Base-by-base conservation (phyloP, 1,140 invertebrate species). In the Tetranychus urticae region DNA sequence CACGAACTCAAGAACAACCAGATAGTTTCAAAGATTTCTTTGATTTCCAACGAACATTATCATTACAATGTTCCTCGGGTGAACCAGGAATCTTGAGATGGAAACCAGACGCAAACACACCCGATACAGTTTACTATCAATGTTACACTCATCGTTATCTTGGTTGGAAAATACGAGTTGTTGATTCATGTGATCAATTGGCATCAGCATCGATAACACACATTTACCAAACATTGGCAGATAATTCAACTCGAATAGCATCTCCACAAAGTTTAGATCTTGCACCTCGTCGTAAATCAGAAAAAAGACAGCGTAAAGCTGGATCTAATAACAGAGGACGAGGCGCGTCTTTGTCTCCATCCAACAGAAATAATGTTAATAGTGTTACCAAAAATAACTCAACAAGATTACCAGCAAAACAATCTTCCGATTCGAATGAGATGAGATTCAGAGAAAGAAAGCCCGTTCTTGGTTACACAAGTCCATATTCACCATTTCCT, bases 41-140 rank as follows among this genome's bases (percentile, higher is more conserved):
- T 34, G n/a, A 42, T 5, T 93, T 86, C 69, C 88, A 91, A 69
- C 75, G 86, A 48, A 85, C 83, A 0, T 70, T 93, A 6, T 82
- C 81, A 8, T 75, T 91, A 0, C 77, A 81, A 55, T 93, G 88
- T 69, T 75, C 77, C 42, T 87, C 88, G 1, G 80, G 84, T 65
- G 14, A 59, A 6, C 85, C 89, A 0, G 88, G 84, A 3, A 74
- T 88, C 5, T 79, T 96, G 23, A 79, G 81, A 63, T 94, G 88
- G 85, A 88, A 81, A 3, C 88, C 88, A 0, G 85, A 90, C 71
- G 73, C 77, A 58, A 79, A 85, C 63, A 92, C 88, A 2, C 88
- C 89, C 0, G 84, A 92, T 69, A 85, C 83, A 33, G 85, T 93
- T 37, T 93, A 90, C 71, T 93, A 92, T 73, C 88, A 90, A 77